Percentiles rank a stretch among this genome's conserved stretches.
phyloP scores from a whole-genome alignment of 2,797 vertebrate species.

The Scarus forsteni region DNA sequence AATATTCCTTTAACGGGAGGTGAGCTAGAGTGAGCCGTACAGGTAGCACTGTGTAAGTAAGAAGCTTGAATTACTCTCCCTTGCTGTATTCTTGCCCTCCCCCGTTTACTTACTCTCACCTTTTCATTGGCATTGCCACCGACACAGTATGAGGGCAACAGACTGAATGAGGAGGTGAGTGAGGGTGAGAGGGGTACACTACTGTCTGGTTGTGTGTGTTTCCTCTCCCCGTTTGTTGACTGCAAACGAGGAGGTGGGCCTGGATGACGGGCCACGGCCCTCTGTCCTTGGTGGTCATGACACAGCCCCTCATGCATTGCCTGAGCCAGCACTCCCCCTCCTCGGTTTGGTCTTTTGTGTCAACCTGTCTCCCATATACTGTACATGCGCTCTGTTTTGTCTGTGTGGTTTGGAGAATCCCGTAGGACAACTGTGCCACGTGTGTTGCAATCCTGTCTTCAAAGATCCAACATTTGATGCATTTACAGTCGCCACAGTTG shows the following conservation, averaged over 20 bases:
- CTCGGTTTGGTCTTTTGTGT: slow-evolving; percentile 76
- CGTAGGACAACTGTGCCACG: slow-evolving; percentile 46
- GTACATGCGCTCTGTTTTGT: slow-evolving; percentile 61
- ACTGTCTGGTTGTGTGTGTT: slow-evolving; percentile 75
- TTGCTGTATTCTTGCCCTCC: slow-evolving; percentile 59
- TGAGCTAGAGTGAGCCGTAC: slow-evolving; percentile 15
- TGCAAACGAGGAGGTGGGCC: slow-evolving; percentile 70
- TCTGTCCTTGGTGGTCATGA: slow-evolving; percentile 53
- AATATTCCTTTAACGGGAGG: slow-evolving; percentile 6
- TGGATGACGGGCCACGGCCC: slow-evolving; percentile 49
- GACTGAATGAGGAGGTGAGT: slow-evolving; percentile 87
- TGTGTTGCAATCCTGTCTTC: slow-evolving; percentile 74
- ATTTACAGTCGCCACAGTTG: slow-evolving; percentile 67
- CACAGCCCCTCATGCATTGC: slow-evolving; percentile 62
- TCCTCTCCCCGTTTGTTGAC: slow-evolving; percentile 67
- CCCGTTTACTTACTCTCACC: slow-evolving; percentile 81
- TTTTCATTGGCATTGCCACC: slow-evolving; percentile 84
- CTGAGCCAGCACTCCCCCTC: slow-evolving; percentile 72
- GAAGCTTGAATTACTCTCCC: slow-evolving; percentile 56
- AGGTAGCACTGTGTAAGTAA: slow-evolving; percentile 37
- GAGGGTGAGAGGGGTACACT: slow-evolving; percentile 69
- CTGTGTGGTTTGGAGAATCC: slow-evolving; percentile 63
- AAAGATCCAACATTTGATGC: slow-evolving; percentile 72
- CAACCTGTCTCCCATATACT: slow-evolving; percentile 57
- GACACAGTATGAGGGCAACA: slow-evolving; percentile 83